Percentiles rank a stretch among this genome's conserved stretches.
These are phyloP conservation scores for Salarias fasciatus DNA, from an alignment of 2,797 vertebrate species.

Conservation along the genomic window DNA sequence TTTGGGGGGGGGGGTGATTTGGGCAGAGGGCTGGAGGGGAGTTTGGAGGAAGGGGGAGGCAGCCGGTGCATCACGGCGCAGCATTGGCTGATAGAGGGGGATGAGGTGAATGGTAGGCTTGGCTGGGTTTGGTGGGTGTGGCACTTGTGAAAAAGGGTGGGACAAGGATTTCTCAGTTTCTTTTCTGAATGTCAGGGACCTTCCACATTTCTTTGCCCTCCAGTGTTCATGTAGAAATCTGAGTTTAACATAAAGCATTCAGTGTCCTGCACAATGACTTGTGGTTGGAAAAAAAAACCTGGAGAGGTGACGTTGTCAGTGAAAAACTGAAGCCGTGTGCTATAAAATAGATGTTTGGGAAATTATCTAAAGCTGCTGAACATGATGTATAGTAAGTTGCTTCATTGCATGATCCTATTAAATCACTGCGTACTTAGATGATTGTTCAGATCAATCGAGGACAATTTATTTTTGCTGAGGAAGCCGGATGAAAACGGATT, in stretches of 20 bases:
- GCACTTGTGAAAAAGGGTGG: conserved; percentile 1
- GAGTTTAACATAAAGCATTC: too few relatives aligned
- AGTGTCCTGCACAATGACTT: too few relatives aligned
- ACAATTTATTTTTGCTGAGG: too few relatives aligned
- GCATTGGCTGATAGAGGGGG: conserved; percentile 20
- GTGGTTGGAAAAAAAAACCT: too few relatives aligned
- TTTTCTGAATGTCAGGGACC: not conserved
- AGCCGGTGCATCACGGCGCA: conserved; percentile 6
- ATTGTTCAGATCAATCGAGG: not conserved
- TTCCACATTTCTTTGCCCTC: not conserved
- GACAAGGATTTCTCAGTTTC: conserved; percentile 3
- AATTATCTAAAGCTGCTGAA: too few relatives aligned
- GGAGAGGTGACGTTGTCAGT: too few relatives aligned
- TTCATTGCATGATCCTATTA: not conserved
- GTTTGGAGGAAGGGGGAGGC: conserved; percentile 4
- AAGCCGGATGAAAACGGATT: too few relatives aligned
- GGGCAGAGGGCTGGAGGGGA: not conserved
- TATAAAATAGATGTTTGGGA: too few relatives aligned
- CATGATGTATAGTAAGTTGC: not conserved
- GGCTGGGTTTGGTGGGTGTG: conserved; percentile 15
- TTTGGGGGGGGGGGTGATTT: not conserved
- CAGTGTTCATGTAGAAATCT: not conserved
- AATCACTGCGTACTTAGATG: too few relatives aligned
- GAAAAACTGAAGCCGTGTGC: too few relatives aligned
- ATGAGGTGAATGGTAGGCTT: not conserved